These are phyloP conservation scores for Marmota flaviventris DNA, from an alignment of 2,113 vertebrate species.

Conservation along the genomic window DNA sequence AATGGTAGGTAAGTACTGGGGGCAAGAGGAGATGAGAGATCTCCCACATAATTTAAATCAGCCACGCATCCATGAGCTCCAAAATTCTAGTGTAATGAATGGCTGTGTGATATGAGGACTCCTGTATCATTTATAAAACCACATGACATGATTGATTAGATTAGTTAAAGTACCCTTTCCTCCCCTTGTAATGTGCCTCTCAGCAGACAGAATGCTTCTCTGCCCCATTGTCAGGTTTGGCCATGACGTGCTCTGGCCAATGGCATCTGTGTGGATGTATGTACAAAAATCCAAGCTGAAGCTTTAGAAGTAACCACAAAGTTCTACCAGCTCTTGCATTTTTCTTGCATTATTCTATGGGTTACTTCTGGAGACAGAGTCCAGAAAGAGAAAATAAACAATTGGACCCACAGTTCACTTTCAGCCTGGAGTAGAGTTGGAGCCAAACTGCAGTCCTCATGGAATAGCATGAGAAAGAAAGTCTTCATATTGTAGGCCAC, in stretches of 20 bases:
- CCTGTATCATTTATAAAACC: neutral
- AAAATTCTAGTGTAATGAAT: neutral
- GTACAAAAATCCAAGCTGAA: neutral
- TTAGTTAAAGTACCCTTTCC: neutral
- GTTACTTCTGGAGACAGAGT: neutral
- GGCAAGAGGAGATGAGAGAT: neutral
- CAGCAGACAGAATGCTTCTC: neutral
- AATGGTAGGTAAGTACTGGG: neutral
- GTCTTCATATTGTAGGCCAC: neutral
- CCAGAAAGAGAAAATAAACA: neutral
- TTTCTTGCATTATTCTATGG: neutral
- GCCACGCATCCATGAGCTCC: neutral
- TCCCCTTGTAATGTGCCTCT: neutral
- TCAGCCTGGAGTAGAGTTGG: neutral
- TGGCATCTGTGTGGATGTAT: neutral
- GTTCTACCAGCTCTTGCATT: neutral
- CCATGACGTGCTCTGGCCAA: neutral
- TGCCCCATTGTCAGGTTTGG: neutral
- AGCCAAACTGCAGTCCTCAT: neutral
- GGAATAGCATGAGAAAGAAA: neutral
- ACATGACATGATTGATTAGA: neutral
- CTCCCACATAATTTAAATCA: neutral
- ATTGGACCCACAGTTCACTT: neutral
- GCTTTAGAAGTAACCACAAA: neutral
- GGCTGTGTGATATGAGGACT: neutral